phyloP scores from a whole-genome alignment of 2,113 vertebrate genomes.

The Dryoscopus gambensis region DNA sequence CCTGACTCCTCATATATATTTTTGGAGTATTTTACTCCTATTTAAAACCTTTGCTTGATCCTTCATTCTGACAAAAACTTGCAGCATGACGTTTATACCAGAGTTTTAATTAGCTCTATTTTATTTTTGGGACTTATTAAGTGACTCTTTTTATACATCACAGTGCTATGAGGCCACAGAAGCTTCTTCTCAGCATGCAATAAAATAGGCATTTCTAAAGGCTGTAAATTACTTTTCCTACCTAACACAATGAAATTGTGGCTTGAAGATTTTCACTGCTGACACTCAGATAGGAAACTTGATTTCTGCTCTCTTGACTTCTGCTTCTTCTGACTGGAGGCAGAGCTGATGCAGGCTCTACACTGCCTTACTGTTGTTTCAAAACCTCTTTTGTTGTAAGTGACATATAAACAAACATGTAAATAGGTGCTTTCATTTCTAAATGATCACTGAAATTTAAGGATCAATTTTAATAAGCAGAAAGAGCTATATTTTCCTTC shows the following conservation, averaged over 20 bases:
- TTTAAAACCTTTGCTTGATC: neutral
- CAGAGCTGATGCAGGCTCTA: neutral
- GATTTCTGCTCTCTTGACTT: neutral
- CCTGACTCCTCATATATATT: neutral
- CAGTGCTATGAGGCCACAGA: neutral
- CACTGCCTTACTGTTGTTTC: neutral
- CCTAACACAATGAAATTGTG: neutral
- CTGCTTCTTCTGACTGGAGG: neutral
- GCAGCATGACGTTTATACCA: neutral
- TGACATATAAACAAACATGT: neutral
- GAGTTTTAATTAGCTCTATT: conserved; percentile 15
- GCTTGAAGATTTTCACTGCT: neutral
- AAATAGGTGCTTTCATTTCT: neutral
- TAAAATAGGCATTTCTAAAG: neutral
- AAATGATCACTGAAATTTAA: neutral
- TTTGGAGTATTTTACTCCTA: neutral
- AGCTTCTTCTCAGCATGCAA: neutral
- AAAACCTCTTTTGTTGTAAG: neutral
- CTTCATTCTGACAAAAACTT: neutral
- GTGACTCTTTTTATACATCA: neutral
- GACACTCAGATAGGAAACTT: neutral
- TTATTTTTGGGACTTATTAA: conserved; percentile 4
- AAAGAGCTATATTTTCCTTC: neutral
- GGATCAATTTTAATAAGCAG: neutral
- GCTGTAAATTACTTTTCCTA: neutral